A percentile compares a stretch with the other conserved stretches of the same genome.
Conservation (phyloP, 2,888 invertebrate species). For the Kryphioiulus occultus region DNA sequence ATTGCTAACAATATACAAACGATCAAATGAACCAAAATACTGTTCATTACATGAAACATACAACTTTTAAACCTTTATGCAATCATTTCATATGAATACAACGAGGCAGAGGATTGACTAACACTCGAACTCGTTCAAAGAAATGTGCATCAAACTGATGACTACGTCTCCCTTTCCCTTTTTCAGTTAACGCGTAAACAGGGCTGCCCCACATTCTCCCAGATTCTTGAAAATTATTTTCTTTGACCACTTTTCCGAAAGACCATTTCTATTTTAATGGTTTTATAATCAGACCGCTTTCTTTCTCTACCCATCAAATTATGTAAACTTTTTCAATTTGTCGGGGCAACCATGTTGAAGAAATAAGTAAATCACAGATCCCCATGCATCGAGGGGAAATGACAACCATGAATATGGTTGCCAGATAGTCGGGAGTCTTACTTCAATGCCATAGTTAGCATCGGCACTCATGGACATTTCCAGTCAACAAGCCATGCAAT, state of each 20-base stretch:
- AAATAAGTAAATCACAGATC: background rate
- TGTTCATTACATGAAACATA: constrained; percentile 33
- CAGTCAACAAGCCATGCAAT: background rate
- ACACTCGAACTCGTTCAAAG: background rate
- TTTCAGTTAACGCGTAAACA: background rate
- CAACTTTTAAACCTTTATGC: constrained; percentile 17
- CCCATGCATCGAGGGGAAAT: background rate
- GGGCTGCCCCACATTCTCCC: background rate
- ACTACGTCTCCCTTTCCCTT: background rate
- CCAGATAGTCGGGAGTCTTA: background rate
- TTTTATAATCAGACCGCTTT: no score
- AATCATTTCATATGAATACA: background rate
- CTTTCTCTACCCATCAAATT: background rate
- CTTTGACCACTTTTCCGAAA: no score
- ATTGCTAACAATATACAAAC: constrained; percentile 13
- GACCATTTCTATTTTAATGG: no score
- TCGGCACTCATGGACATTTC: background rate
- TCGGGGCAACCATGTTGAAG: background rate
- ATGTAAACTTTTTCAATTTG: background rate
- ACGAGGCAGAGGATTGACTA: background rate
- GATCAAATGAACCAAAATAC: constrained; percentile 32
- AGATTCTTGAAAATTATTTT: no score
- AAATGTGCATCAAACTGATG: background rate
- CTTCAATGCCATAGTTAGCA: background rate
- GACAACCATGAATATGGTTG: background rate